Conservation (phyloP, 2,888 invertebrate genomes). For the Hedya salicella region DNA sequence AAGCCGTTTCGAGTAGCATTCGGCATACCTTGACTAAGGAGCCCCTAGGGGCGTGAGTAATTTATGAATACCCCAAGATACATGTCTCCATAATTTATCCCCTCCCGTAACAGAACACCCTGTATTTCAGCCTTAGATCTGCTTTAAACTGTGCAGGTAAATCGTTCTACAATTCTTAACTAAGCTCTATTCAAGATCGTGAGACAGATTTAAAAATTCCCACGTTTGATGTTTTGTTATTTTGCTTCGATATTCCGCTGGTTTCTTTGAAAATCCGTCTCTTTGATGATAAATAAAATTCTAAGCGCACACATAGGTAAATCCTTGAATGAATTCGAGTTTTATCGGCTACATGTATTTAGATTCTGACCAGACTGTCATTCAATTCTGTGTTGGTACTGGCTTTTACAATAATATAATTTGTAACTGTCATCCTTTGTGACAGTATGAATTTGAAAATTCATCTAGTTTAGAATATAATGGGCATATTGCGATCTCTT, state of each 20-base stretch:
- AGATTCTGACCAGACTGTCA: constrained; percentile 35
- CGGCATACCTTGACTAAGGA: constrained; percentile 32
- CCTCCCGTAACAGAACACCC: constrained; percentile 19
- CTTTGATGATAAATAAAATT: constrained; percentile 28
- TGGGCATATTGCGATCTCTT: background rate
- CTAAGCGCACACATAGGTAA: background rate
- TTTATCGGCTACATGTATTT: constrained; percentile 29
- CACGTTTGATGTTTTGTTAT: constrained; percentile 16
- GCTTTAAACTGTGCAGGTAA: constrained; percentile 23
- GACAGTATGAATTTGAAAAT: constrained; percentile 38
- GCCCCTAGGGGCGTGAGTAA: constrained; percentile 28
- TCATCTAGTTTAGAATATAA: constrained; percentile 12
- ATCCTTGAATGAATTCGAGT: constrained; percentile 6
- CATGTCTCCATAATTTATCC: constrained; percentile 39
- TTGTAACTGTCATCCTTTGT: constrained; percentile 42
- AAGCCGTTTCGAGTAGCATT: constrained; percentile 25
- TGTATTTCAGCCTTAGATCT: constrained; percentile 12
- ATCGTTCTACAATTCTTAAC: constrained; percentile 16
- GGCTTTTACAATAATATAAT: constrained; percentile 34
- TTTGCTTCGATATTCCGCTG: background rate
- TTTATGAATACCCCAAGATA: constrained; percentile 37
- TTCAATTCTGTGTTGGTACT: constrained; percentile 39
- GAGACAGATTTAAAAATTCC: background rate
- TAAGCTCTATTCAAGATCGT: constrained; percentile 11
- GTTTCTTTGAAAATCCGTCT: constrained; percentile 1